Evolutionary conservation across 2,888 invertebrate genomes (phyloP).

Genomic region (Quadroppia sp.): DNA sequence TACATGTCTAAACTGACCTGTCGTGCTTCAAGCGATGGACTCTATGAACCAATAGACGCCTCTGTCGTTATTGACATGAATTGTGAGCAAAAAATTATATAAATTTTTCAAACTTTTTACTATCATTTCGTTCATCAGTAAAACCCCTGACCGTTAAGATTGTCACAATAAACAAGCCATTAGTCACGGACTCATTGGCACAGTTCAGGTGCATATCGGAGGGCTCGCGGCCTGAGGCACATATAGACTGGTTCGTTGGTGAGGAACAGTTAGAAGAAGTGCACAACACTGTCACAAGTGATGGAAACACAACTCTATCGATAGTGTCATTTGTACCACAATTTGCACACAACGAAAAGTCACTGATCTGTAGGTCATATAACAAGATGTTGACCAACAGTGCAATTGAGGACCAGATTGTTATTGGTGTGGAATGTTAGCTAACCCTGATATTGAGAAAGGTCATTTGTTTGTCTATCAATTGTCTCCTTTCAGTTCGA

Average conservation of each 20-base stretch:
- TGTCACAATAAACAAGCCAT: constrained; percentile 41
- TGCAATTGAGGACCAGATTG: constrained; percentile 45
- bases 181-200: constrained; percentile 44
- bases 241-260: constrained; percentile 45
- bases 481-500: not conserved
- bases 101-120: not conserved
- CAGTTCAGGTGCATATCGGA: constrained; percentile 45
- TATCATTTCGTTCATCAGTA: constrained; percentile 39
- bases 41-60: constrained; percentile 40
- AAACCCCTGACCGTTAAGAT: constrained; percentile 45
- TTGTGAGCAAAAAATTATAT: constrained; percentile 43
- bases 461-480: no score
- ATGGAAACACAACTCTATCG: constrained; percentile 48
- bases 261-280: not conserved
- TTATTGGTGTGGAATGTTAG: constrained; percentile 46
- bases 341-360: constrained; percentile 44
- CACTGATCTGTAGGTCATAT: constrained; percentile 44
- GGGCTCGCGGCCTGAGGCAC: constrained; percentile 46
- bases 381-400: constrained; percentile 43
- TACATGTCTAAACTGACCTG: constrained; percentile 46
- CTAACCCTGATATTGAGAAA: not conserved
- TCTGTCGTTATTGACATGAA: constrained; percentile 47
- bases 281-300: constrained; percentile 45
- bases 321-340: constrained; percentile 45
- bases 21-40: constrained; percentile 47